Evolutionary conservation across 2,113 vertebrate genomes (phyloP).

Genomic region (Stigmatopora nigra): DNA sequence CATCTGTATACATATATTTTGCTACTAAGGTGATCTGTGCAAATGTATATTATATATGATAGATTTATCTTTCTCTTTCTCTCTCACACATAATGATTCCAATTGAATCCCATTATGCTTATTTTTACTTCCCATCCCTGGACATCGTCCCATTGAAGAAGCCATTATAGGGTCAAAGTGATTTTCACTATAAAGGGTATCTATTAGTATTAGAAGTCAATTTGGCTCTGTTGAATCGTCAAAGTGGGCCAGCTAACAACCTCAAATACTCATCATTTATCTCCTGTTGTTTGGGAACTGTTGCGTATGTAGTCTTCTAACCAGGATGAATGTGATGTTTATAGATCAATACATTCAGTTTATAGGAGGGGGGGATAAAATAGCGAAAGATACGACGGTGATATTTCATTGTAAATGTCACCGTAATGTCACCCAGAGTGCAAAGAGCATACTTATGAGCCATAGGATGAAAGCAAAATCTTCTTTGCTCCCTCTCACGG

Average conservation of each 20-base stretch:
- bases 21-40: background rate
- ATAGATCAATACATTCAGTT: slow-evolving; percentile 53
- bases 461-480: slow-evolving; percentile 19
- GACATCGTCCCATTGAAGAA: slow-evolving; percentile 17
- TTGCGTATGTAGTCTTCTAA: slow-evolving; percentile 46
- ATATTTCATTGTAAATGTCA: slow-evolving; percentile 66
- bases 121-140: slow-evolving; percentile 43
- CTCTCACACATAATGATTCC: slow-evolving; percentile 12
- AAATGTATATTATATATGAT: background rate
- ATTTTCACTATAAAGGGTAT: slow-evolving; percentile 67
- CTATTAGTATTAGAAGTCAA: slow-evolving; percentile 65
- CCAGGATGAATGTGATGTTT: slow-evolving; percentile 64
- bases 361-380: slow-evolving; percentile 53
- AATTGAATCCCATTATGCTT: slow-evolving; percentile 48
- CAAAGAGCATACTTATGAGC: slow-evolving; percentile 10
- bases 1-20: no score
- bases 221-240: slow-evolving; percentile 56
- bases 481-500: slow-evolving; percentile 25
- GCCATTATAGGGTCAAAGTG: slow-evolving; percentile 53
- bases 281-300: slow-evolving; percentile 49
- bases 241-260: slow-evolving; percentile 47
- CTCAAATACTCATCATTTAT: slow-evolving; percentile 62
- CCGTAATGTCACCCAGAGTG: slow-evolving; percentile 38
- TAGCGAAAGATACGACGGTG: slow-evolving; percentile 48
- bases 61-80: background rate